Evolutionary conservation across 2,113 vertebrate species (phyloP).

Genomic region (Nettapus auritus): DNA sequence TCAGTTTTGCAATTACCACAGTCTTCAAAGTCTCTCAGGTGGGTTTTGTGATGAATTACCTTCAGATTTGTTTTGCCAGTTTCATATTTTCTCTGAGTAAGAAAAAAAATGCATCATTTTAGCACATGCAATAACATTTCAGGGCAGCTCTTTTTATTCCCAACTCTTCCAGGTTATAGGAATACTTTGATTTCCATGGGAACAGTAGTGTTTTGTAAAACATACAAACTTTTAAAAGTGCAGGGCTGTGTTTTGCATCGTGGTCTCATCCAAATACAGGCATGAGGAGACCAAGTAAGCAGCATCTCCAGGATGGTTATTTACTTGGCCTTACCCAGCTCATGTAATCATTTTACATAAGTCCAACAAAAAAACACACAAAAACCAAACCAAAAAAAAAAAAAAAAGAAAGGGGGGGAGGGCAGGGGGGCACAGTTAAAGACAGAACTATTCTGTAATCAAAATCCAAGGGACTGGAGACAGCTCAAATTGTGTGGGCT

Average conservation of each 20-base stretch:
- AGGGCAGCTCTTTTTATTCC: conserved; percentile 30
- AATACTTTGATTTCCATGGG: conserved; percentile 47
- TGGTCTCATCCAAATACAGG: background rate
- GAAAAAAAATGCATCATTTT: background rate
- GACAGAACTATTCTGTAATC: background rate
- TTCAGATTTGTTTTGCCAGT: background rate
- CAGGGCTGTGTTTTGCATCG: background rate
- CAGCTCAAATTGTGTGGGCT: conserved; percentile 10
- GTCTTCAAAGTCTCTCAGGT: background rate
- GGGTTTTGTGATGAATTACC: background rate
- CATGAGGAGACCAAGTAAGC: background rate
- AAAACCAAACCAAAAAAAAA: too few species aligned
- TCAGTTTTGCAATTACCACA: background rate
- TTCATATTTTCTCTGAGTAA: background rate
- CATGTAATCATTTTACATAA: background rate
- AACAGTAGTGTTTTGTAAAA: conserved; percentile 26
- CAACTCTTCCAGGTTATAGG: conserved; percentile 23
- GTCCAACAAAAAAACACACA: too few species aligned
- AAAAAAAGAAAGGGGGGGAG: background rate
- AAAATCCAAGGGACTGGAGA: conserved; percentile 28
- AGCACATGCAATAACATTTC: background rate
- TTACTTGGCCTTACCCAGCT: background rate
- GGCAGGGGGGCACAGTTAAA: background rate
- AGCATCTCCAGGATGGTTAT: background rate
- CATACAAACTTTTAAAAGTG: conserved; percentile 17